Evolutionary conservation across 2,113 vertebrate species (phyloP).

Genomic region (Zosterops japonicus): DNA sequence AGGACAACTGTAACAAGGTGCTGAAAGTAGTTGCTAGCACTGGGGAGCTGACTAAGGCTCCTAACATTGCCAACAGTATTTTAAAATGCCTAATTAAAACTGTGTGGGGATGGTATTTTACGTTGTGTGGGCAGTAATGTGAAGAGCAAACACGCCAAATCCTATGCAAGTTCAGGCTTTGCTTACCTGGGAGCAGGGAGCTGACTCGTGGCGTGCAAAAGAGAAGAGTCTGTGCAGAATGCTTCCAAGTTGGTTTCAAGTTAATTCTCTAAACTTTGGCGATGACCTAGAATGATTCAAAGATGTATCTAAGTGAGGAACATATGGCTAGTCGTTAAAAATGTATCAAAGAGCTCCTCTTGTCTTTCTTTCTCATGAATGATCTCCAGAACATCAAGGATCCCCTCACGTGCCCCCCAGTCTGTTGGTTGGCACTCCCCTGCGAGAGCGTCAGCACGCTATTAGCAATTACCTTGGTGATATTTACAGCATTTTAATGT

Average conservation of each 20-base stretch:
- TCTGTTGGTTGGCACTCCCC: conserved; percentile 38
- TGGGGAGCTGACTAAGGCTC: background rate
- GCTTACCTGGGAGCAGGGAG: background rate
- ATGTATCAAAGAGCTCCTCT: conserved; percentile 34
- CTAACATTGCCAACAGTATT: background rate
- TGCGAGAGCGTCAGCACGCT: background rate
- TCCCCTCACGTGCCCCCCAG: conserved; percentile 27
- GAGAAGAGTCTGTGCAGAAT: background rate
- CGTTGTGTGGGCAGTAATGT: background rate
- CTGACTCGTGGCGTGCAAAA: background rate
- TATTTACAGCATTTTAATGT: conserved; percentile 62
- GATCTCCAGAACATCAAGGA: conserved; percentile 18
- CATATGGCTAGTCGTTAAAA: conserved; percentile 57
- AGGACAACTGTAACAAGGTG: background rate
- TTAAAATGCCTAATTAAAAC: background rate
- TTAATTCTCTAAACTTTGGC: conserved; percentile 61
- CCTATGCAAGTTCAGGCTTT: background rate
- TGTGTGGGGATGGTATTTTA: background rate
- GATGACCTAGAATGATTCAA: conserved; percentile 62
- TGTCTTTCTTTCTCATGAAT: background rate
- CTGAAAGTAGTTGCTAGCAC: background rate
- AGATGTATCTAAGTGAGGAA: conserved; percentile 53
- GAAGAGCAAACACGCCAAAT: background rate
- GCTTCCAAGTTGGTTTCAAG: conserved; percentile 39
- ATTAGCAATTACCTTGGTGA: conserved; percentile 52